A percentile compares a stretch with the other conserved stretches of the same genome.
phyloP scores from a whole-genome alignment of 92 coral and sea anemone genomes.

The Bergia puertoricense region DNA sequence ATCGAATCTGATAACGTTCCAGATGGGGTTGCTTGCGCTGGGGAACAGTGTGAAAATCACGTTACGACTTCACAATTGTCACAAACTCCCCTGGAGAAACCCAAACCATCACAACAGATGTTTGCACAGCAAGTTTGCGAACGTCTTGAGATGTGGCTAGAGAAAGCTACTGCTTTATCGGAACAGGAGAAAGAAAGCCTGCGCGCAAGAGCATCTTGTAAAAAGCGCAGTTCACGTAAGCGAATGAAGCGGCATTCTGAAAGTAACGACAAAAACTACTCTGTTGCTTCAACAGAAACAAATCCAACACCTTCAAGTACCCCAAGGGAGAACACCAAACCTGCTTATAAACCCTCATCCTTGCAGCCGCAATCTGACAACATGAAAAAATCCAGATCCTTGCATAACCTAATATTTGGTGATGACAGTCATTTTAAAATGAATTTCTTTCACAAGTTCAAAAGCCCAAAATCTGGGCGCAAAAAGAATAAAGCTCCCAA shows the following conservation, averaged over 20 bases:
- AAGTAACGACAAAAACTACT: slow-evolving; percentile 36
- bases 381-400: slow-evolving; percentile 52
- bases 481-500: slow-evolving; percentile 29
- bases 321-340: slow-evolving; percentile 18
- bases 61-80: slow-evolving; percentile 14
- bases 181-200: slow-evolving; percentile 49
- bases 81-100: slow-evolving; percentile 9
- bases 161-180: slow-evolving; percentile 57
- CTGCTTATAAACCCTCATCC: slow-evolving; percentile 37
- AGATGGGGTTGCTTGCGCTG: slow-evolving; percentile 43
- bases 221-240: slow-evolving; percentile 23
- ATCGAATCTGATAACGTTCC: slow-evolving; percentile 38
- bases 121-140: slow-evolving; percentile 66
- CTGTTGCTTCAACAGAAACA: slow-evolving; percentile 40
- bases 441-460: slow-evolving; percentile 27
- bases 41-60: slow-evolving; percentile 28
- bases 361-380: slow-evolving; percentile 37
- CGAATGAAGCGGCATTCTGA: slow-evolving; percentile 28
- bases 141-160: slow-evolving; percentile 61
- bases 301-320: slow-evolving; percentile 14
- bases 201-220: slow-evolving; percentile 14
- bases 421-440: slow-evolving; percentile 40
- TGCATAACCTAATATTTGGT: slow-evolving; percentile 54
- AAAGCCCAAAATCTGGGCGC: slow-evolving; percentile 33
- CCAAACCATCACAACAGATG: slow-evolving; percentile 46